Evolutionary conservation across 2,888 invertebrate species (phyloP), one percentile per base, ranked within the genome.

Genomic region (Eucriotettix oculatus): DNA sequence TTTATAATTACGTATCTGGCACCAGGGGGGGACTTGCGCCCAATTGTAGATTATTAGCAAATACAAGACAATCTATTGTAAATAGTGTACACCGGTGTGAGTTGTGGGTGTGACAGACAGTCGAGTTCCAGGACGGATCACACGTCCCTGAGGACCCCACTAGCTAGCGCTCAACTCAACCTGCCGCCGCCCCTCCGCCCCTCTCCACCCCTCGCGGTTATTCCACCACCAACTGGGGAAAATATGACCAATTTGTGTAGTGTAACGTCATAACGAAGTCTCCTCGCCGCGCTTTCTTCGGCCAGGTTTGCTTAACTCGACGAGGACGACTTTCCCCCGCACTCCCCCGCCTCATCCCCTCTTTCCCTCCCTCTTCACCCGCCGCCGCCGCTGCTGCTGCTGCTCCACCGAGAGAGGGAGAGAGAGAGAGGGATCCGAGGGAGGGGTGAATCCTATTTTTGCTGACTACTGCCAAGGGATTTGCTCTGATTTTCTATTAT

Each of bases 391-490:
- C 52, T 57, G n/a, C n/a, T 29, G 11, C 43, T n/a, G n/a, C n/a
- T n/a, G n/a, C n/a, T n/a, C n/a, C n/a, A n/a, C n/a, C n/a, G n/a
- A n/a, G n/a, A n/a, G 16, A 1, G 42, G 43, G 42, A 16, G 58
- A 29, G 10, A 42, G 17, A 48, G 54, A n/a, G 52, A 11, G 58
- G 17, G 52, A 11, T 16, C 12, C 42, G n/a, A n/a, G n/a, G 53
- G 42, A 16, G 43, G 60, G 62, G 53, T 43, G 64, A 65, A 65
- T 65, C 65, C 65, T 64, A 65, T 65, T 65, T 65, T 62, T 65
- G 65, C 65, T 65, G 65, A 65, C 65, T 64, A 62, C 61, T 65
- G 58, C 61, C 64, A 53, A 57, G 64, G 65, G 65, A 64, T 64
- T 65, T 65, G 60, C 56, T 59, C 60, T 61, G 61, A 62, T 64